Percentiles rank a stretch among this genome's conserved stretches.
These are phyloP conservation scores for Spongilla lacustris DNA, from an alignment of 37 sponge, comb jelly and placozoan genomes.

Conservation along the genomic window DNA sequence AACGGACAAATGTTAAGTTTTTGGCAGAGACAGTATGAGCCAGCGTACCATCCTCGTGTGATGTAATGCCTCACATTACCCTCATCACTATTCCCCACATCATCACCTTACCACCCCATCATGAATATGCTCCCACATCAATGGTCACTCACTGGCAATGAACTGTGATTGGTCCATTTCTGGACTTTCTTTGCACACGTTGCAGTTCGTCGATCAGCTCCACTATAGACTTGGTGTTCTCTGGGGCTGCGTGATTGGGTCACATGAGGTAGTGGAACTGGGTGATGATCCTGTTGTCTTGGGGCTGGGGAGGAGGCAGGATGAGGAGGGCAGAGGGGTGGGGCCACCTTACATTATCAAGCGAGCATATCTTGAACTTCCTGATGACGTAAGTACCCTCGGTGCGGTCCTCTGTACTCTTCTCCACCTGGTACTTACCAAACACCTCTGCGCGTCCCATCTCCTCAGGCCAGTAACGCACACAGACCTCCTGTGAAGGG, in stretches of 20 bases:
- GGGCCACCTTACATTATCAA: conserved; percentile 65
- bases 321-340: too few relatives aligned
- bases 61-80: too few relatives aligned
- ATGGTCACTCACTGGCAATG: conserved; percentile 83
- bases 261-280: conserved; percentile 90
- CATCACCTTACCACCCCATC: too few relatives aligned
- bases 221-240: conserved; percentile 50
- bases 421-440: conserved; percentile 52
- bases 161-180: conserved; percentile 85
- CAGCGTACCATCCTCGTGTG: too few relatives aligned
- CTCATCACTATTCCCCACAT: too few relatives aligned
- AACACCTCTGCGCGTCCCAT: conserved; percentile 40
- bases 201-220: conserved; percentile 84
- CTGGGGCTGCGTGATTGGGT: conserved; percentile 61
- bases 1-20: too few relatives aligned
- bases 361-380: conserved; percentile 63
- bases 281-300: conserved; percentile 73
- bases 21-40: too few relatives aligned
- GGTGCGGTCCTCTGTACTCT: conserved; percentile 38
- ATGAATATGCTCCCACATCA: too few relatives aligned
- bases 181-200: conserved; percentile 79
- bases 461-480: conserved; percentile 78
- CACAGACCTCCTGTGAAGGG: conserved; percentile 59
- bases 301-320: conserved; percentile 41
- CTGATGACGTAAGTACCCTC: conserved; percentile 61